Evolutionary conservation across 2,113 vertebrate species (phyloP), one percentile per base, ranked within the genome.

Genomic region (Ictidomys tridecemlineatus): DNA sequence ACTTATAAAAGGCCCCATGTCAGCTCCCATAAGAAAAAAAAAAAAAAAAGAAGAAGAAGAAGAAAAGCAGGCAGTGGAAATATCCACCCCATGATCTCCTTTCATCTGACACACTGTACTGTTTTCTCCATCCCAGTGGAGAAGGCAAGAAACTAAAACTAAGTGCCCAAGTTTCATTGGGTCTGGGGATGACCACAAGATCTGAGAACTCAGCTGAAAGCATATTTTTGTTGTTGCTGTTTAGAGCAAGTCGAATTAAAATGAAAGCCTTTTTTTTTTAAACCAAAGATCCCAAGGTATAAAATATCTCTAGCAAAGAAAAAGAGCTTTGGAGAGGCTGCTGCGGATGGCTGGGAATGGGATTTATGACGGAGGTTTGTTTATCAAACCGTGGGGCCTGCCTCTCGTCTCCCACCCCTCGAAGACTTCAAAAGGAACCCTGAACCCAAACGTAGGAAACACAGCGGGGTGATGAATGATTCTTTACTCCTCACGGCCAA

Each of bases 21-120:
- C 24, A 42, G 13, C 48, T 82, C 72, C 8, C 0, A 14, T 26
- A 39, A 63, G 8, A 1, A 58, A 58, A 58, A 58, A 58, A 22
- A 67, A 58, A 58, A 58, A 58, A 58, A 22, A 58, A 69, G 34
- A 51, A 48, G 45, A 58, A 69, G 34, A 51, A 48, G 45, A 45
- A 45, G 39, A 45, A 45, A 8, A 13, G 48, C 20, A 22, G 42
- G 28, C n/a, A 12, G 1, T 6, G 20, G 48, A 32, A 76, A 72
- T 3, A 17, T 20, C 65, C 26, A 77, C 10, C 17, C 24, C 0
- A 0, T 0, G 1, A 32, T 16, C n/a, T 53, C 26, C n/a, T 30
- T 80, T 42, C 30, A 7, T 16, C 69, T 61, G 17, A 53, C 17
- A 70, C 45, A 32, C 28, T 45, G 24, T 22, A 14, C 77, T 72